phyloP scores from a whole-genome alignment of 2,888 invertebrate species.

The Taphrorychus bicolor region DNA sequence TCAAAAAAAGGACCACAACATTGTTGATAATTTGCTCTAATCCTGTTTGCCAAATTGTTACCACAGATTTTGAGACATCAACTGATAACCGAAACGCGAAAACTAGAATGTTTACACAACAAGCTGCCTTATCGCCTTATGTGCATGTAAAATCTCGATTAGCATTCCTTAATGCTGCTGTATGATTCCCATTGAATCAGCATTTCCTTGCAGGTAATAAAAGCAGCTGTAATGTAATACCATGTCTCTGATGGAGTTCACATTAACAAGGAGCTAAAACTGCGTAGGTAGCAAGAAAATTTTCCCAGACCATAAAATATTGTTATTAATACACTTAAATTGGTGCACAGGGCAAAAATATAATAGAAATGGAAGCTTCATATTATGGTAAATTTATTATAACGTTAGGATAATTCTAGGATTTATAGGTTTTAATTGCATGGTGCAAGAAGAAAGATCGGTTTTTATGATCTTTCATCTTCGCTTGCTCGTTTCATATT shows the following conservation, averaged over 20 bases:
- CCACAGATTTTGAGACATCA: too few species aligned
- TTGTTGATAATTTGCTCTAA: neutral
- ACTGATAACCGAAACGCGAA: too few species aligned
- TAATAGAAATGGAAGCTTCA: too few species aligned
- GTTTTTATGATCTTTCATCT: too few species aligned
- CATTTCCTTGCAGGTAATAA: neutral
- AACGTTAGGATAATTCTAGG: too few species aligned
- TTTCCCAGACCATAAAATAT: slow-evolving; percentile 24
- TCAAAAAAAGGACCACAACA: neutral
- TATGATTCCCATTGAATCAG: neutral
- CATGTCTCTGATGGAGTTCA: neutral
- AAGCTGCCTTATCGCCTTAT: neutral
- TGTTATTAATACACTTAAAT: slow-evolving; percentile 23
- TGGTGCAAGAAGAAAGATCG: too few species aligned
- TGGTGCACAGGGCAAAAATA: too few species aligned
- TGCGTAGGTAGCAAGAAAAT: slow-evolving; percentile 13
- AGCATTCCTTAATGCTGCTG: neutral
- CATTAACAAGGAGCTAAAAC: slow-evolving; percentile 6
- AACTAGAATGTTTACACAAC: too few species aligned
- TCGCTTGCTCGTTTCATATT: too few species aligned
- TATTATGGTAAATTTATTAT: too few species aligned
- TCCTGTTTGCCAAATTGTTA: too few species aligned
- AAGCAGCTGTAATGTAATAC: neutral
- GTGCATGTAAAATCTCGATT: neutral
- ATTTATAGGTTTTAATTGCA: too few species aligned